Conservation (phyloP, 2,113 vertebrate species). For the Odobenus rosmarus region DNA sequence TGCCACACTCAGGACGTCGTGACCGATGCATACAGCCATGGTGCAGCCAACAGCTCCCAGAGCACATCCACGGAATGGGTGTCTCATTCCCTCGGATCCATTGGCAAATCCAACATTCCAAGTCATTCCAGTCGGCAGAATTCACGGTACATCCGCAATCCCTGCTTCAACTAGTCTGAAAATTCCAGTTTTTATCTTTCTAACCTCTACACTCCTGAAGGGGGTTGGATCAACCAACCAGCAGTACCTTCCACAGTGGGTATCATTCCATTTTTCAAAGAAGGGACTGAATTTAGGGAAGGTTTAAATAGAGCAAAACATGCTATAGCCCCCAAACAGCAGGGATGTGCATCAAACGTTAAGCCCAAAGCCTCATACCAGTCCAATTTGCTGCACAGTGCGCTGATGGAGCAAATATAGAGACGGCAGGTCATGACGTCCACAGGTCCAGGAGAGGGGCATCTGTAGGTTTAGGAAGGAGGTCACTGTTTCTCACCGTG, state of each 20-base stretch:
- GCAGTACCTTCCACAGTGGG: not conserved
- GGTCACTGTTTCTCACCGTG: accelerated
- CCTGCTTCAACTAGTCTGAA: not conserved
- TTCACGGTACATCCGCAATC: not conserved
- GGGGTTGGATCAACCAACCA: not conserved
- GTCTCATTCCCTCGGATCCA: accelerated
- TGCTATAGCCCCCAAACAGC: not conserved
- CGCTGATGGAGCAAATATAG: no score
- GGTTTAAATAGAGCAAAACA: not conserved
- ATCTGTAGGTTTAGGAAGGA: not conserved
- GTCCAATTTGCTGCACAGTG: accelerated
- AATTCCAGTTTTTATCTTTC: not conserved
- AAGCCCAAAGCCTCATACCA: accelerated
- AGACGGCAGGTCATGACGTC: accelerated
- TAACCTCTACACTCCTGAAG: not conserved
- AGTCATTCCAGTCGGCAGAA: not conserved
- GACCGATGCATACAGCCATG: not conserved
- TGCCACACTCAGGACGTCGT: accelerated
- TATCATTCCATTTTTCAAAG: not conserved
- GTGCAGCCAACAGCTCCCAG: no score
- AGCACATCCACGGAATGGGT: accelerated
- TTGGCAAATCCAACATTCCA: no score
- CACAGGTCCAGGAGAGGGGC: not conserved
- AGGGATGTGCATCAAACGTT: not conserved
- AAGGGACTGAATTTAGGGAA: not conserved